Base-by-base conservation (phyloP, 2,888 invertebrate genomes). In the Plutella xylostella region DNA sequence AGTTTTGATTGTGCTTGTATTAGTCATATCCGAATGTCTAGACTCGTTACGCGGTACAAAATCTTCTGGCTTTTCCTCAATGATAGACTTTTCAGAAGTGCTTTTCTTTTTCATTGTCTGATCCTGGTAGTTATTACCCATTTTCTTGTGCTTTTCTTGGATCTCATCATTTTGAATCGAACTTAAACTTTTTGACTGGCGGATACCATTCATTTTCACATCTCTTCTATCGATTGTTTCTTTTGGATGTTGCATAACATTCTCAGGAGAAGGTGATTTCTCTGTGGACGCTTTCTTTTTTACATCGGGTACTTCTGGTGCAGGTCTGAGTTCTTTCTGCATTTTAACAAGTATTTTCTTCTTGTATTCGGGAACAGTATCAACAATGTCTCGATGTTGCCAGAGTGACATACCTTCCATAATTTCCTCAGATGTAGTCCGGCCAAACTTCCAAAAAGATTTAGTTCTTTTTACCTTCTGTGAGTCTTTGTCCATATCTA, bases 321-420 rank as follows among this genome's bases (percentile, higher is more conserved):
- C 79, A 14, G 79, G 73, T 52, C 79, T 63, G 46, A 78, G 56
- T 53, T 80, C 82, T 48, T 83, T 80, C 47, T 77, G 78, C 53
- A 80, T 60, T 60, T 75, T 80, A 46, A 75, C 72, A 57, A 79
- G 78, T n/a, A 82, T 60, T 47, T 74, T 80, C 50, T 83, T 83
- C 52, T 82, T 80, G 49, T 82, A 85, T 52, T 86, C 85, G 14
- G 83, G 80, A 33, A 86, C 85, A 12, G 91, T 88, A 55, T 92
- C 92, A 0, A 94, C 92, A 49, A 94, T 85, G 55, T 94, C 93
- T 28, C 93, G 86, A 64, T 94, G 94, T 61, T 91, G 90, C 94
- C 94, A 94, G 44, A 94, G 79, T 0, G 93, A 89, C 93, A 94
- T 94, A 0, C 94, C 94, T 59, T 93, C 93, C 58, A 94, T 80